These are phyloP conservation scores for Galeruca laticollis DNA, from an alignment of 2,888 invertebrate species.

Conservation along the genomic window DNA sequence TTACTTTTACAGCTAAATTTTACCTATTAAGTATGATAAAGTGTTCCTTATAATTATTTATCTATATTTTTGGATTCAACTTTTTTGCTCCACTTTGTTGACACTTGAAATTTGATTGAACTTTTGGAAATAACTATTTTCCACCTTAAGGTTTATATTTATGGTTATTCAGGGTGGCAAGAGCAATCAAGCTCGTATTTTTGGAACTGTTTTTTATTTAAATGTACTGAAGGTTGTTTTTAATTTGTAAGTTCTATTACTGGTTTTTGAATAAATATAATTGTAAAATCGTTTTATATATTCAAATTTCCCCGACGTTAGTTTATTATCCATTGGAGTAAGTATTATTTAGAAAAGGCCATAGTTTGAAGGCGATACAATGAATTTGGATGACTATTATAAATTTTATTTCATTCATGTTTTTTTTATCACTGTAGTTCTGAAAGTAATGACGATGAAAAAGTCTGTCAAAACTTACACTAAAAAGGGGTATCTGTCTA, in stretches of 20 bases:
- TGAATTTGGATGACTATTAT: too few relatives aligned
- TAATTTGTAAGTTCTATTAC: conserved; percentile 67
- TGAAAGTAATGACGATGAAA: too few relatives aligned
- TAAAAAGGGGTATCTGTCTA: too few relatives aligned
- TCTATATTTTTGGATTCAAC: background rate
- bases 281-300: conserved; percentile 30
- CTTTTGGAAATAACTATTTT: background rate
- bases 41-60: background rate
- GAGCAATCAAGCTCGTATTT: conserved; percentile 69
- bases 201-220: conserved; percentile 68
- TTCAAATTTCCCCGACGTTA: conserved; percentile 7
- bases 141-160: conserved; percentile 32
- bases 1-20: too few relatives aligned
- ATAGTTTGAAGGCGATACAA: too few relatives aligned
- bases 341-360: too few relatives aligned
- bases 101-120: too few relatives aligned
- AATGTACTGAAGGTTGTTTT: conserved; percentile 68
- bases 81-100: background rate
- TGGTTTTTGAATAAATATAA: conserved; percentile 67
- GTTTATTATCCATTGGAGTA: too few relatives aligned
- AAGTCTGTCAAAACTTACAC: too few relatives aligned
- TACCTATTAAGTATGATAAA: too few relatives aligned
- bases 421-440: too few relatives aligned
- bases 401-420: too few relatives aligned
- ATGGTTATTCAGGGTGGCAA: conserved; percentile 71